A percentile compares a stretch with the other conserved stretches of the same genome.
These are phyloP conservation scores for Aproaerema taeniolella DNA, from an alignment of 2,888 invertebrate genomes.

Conservation along the genomic window DNA sequence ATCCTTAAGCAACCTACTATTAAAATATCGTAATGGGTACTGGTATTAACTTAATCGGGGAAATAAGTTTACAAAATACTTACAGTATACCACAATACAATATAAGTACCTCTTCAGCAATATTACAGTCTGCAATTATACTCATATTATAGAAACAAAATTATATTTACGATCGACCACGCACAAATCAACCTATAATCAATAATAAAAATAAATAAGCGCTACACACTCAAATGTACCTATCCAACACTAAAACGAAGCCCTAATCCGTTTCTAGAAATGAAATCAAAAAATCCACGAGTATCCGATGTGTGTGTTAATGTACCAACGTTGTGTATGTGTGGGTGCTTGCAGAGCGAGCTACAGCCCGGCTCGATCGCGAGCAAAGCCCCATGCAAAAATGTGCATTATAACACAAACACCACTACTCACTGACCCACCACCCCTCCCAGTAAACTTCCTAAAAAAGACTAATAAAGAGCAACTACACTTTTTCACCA, in stretches of 20 bases:
- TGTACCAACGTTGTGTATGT: conserved; percentile 17
- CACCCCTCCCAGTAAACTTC: conserved; percentile 32
- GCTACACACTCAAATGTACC: too few species aligned
- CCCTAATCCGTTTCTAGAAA: conserved; percentile 7
- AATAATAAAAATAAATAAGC: too few species aligned
- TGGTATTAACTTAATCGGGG: too few species aligned
- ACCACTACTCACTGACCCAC: conserved; percentile 53
- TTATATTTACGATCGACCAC: too few species aligned
- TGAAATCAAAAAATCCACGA: conserved; percentile 7
- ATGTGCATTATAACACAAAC: conserved; percentile 57
- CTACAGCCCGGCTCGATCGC: conserved; percentile 53
- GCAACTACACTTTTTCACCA: conserved; percentile 37
- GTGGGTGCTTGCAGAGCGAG: conserved; percentile 59
- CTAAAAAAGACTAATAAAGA: conserved; percentile 44
- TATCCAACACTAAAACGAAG: conserved; percentile 6
- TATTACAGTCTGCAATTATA: too few species aligned
- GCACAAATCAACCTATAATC: too few species aligned
- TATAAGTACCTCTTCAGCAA: too few species aligned
- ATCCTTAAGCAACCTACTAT: too few species aligned
- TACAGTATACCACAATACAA: too few species aligned
- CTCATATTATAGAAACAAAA: too few species aligned
- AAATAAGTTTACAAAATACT: too few species aligned
- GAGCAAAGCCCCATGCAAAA: conserved; percentile 69
- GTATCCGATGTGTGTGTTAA: conserved; percentile 9
- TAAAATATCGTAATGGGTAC: too few species aligned